phyloP scores from a whole-genome alignment of 2,888 invertebrate genomes.

The Andrena hattorfiana region DNA sequence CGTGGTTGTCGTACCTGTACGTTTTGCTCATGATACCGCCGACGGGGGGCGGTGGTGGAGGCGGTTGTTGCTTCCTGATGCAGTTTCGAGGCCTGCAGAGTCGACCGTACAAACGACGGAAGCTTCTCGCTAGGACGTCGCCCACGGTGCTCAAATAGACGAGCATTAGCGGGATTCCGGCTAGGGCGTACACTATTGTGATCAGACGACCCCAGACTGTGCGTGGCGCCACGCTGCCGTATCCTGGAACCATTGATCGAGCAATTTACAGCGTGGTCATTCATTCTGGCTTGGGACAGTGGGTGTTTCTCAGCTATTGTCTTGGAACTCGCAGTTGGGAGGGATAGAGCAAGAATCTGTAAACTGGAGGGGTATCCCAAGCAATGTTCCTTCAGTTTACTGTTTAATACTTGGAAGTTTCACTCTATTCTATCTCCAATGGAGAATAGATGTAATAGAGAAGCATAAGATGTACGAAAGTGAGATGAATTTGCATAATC shows the following conservation, averaged over 20 bases:
- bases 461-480: no score
- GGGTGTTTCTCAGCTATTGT: no score
- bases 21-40: constrained; percentile 78
- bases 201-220: constrained; percentile 93
- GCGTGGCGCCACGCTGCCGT: constrained; percentile 93
- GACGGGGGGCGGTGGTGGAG: constrained; percentile 76
- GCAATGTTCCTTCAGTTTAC: no score
- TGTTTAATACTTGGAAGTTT: no score
- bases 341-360: no score
- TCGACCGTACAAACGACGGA: constrained; percentile 90
- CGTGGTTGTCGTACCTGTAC: constrained; percentile 82
- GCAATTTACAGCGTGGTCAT: neutral
- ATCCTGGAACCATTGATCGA: constrained; percentile 87
- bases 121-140: constrained; percentile 92
- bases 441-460: no score
- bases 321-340: no score
- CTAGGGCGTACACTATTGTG: constrained; percentile 93
- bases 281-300: neutral
- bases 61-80: constrained; percentile 76
- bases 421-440: no score
- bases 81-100: constrained; percentile 84
- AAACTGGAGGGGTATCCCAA: no score
- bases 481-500: neutral
- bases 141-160: constrained; percentile 95
- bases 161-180: constrained; percentile 95